These are phyloP conservation scores for Drosophila infuscata DNA, from an alignment of 2,888 invertebrate genomes.

Conservation along the genomic window DNA sequence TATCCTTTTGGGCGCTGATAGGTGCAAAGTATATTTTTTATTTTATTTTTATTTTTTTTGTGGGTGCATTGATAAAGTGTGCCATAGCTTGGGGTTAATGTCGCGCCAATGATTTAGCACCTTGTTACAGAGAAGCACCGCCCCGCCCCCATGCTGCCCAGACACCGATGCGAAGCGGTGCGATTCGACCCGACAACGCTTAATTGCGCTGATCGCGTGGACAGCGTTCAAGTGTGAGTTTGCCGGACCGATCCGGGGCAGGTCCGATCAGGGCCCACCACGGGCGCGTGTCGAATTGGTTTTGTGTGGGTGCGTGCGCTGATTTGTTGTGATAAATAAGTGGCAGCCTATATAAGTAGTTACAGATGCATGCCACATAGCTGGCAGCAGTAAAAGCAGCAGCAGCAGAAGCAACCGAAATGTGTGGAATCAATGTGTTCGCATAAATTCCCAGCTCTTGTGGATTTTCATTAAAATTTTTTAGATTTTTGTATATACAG, in stretches of 20 bases:
- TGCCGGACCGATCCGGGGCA: neutral
- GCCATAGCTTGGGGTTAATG: slow-evolving; percentile 84
- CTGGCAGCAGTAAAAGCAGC: neutral
- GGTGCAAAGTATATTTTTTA: slow-evolving; percentile 60
- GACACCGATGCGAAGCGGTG: slow-evolving; percentile 41
- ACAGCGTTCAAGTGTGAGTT: slow-evolving; percentile 51
- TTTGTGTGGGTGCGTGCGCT: slow-evolving; percentile 82
- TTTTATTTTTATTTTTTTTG: slow-evolving; percentile 11
- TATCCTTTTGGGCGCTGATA: slow-evolving; percentile 74
- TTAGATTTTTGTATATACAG: slow-evolving; percentile 56
- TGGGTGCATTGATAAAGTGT: slow-evolving; percentile 83
- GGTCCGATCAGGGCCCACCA: slow-evolving; percentile 62
- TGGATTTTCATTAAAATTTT: slow-evolving; percentile 78
- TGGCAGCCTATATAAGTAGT: slow-evolving; percentile 71
- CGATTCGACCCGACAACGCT: slow-evolving; percentile 66
- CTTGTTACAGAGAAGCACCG: slow-evolving; percentile 75
- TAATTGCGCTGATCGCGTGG: slow-evolving; percentile 80
- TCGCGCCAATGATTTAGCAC: slow-evolving; percentile 84
- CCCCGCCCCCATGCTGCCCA: neutral
- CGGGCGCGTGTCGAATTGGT: slow-evolving; percentile 82
- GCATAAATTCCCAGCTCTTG: slow-evolving; percentile 65
- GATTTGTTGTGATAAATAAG: slow-evolving; percentile 83
- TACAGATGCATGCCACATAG: slow-evolving; percentile 45
- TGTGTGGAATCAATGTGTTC: slow-evolving; percentile 28
- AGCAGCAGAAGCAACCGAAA: neutral